Base-by-base conservation (phyloP, 2,113 vertebrate species). In the Bos taurus region DNA sequence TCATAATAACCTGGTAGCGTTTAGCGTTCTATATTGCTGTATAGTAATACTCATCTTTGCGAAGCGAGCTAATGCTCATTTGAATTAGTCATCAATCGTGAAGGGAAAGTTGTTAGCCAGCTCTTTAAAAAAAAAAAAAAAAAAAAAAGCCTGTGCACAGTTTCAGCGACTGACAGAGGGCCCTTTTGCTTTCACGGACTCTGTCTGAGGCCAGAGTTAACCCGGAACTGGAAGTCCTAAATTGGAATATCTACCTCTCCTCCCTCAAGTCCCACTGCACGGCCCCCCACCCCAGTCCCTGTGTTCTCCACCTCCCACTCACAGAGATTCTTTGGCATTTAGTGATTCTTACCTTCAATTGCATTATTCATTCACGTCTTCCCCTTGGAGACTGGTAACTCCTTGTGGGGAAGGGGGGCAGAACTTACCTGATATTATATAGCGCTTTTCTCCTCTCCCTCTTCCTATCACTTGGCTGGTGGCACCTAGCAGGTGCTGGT, bases 51-150 rank as follows among this genome's bases (percentile, higher is more conserved):
- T 84, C 92, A 33, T 90, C 56, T 93, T 93, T 97, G 56, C 88
- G 16, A 89, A 91, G 80, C 64, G 93, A 97, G 64, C 91, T 86
- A 71, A 93, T 12, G 85, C 86, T 54, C 28, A 23, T 81, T 89
- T n/a, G 92, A 46, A 82, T 98, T 92, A 97, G 85, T 90, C 96
- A 91, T 77, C 81, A 80, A 67, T 87, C n/a, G 14, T 36, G 57
- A 90, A 57, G 71, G 67, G 48, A 93, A 96, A 94, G 71, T 59
- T 93, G 91, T 57, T 82, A 85, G 89, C 23, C 15, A 33, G 54
- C 52, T 67, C 48, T 62, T 56, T 11, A 36, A 84, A 30, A 60
- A 11, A 78, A 36, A 60, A 43, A 71, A 71, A 71, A 19, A 54
- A 19, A 77, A 40, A 85, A 46, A 87, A 8, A 15, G 3, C 12